Evolutionary conservation across 2,888 invertebrate species (phyloP).

Genomic region (Lasioglossum lativentre): DNA sequence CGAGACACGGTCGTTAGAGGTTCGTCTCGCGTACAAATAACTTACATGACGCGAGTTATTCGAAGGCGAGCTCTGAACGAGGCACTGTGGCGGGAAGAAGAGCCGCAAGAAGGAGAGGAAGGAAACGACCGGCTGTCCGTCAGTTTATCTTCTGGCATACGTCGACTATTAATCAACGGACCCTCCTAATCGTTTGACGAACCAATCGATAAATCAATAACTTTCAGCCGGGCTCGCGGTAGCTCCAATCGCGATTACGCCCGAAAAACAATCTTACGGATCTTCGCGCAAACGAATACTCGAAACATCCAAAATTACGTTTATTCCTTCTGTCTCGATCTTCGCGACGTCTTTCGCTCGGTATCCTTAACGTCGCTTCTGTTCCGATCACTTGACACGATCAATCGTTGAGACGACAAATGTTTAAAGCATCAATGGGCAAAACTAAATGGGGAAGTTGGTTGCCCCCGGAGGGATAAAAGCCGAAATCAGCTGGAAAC

Average conservation of each 20-base stretch:
- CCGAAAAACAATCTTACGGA: background rate
- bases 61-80: slow-evolving; percentile 38
- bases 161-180: slow-evolving; percentile 80
- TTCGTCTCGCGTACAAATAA: slow-evolving; percentile 73
- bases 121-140: slow-evolving; percentile 70
- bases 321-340: background rate
- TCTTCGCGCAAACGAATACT: background rate
- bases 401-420: no score
- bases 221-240: slow-evolving; percentile 69
- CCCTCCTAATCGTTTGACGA: slow-evolving; percentile 76
- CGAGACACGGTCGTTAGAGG: slow-evolving; percentile 65
- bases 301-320: background rate
- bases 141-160: slow-evolving; percentile 74
- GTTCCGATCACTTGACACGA: no score
- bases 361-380: no score
- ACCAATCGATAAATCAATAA: slow-evolving; percentile 80
- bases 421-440: background rate
- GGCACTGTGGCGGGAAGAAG: slow-evolving; percentile 54
- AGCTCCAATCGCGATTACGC: slow-evolving; percentile 31
- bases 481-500: background rate
- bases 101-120: slow-evolving; percentile 65
- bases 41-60: slow-evolving; percentile 72
- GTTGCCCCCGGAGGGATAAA: background rate
- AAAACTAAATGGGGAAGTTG: background rate
- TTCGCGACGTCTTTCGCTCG: no score